Evolutionary conservation across 2,797 vertebrate genomes (phyloP).

Genomic region (Alosa sapidissima): DNA sequence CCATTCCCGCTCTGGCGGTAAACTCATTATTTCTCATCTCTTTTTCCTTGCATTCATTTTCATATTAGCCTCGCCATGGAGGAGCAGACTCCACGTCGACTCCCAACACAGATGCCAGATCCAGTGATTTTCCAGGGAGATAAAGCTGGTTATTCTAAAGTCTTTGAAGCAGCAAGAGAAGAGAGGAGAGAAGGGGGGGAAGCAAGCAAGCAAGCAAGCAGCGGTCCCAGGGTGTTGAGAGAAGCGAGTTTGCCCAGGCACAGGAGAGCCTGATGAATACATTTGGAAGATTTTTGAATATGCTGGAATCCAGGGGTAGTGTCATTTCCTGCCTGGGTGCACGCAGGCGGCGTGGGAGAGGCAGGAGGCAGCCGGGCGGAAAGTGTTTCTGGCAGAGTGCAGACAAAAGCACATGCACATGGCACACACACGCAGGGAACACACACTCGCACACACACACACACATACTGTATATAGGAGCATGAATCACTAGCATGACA

Average conservation of each 20-base stretch:
- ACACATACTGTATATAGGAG: slow-evolving; percentile 1
- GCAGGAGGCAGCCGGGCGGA: slow-evolving; percentile 47
- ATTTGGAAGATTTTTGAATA: slow-evolving; percentile 65
- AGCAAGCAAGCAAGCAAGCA: background rate
- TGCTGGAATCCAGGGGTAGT: slow-evolving; percentile 59
- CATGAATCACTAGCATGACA: slow-evolving; percentile 9
- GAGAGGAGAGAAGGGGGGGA: background rate
- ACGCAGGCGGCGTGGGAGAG: slow-evolving; percentile 63
- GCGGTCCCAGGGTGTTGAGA: background rate
- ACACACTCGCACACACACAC: background rate
- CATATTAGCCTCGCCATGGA: background rate
- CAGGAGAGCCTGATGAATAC: slow-evolving; percentile 46
- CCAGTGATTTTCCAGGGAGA: background rate
- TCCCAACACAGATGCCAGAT: slow-evolving; percentile 1
- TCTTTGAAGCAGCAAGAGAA: slow-evolving; percentile 31
- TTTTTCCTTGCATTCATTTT: background rate
- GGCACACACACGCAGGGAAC: slow-evolving; percentile 18
- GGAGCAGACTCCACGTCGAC: background rate
- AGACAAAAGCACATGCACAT: slow-evolving; percentile 53
- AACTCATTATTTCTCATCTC: slow-evolving; percentile 12
- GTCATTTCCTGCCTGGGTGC: slow-evolving; percentile 71
- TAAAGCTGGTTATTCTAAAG: background rate
- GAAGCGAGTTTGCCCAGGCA: slow-evolving; percentile 1
- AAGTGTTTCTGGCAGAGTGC: slow-evolving; percentile 65
- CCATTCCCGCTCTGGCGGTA: background rate